phyloP scores from a whole-genome alignment of 2,797 vertebrate species.

The Hippocampus kuda region DNA sequence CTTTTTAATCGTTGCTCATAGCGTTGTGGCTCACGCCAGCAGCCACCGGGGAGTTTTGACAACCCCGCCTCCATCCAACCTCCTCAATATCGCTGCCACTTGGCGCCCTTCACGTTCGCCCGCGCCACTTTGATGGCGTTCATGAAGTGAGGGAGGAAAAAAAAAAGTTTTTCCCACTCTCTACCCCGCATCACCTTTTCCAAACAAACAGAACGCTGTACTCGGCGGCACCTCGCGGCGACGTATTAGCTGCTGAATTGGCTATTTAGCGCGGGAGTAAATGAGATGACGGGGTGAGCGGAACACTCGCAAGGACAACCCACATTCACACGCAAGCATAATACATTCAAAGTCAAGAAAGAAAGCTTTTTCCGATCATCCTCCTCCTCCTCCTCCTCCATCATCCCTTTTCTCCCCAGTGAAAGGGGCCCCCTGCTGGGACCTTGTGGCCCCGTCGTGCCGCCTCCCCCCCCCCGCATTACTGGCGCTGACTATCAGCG shows the following conservation, averaged over 20 bases:
- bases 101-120: conserved; percentile 6
- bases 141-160: not conserved
- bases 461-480: conserved; percentile 16
- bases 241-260: conserved; percentile 51
- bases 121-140: not conserved
- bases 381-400: not conserved
- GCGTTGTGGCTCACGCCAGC: conserved; percentile 38
- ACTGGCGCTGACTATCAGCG: conserved; percentile 27
- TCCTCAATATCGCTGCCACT: conserved; percentile 20
- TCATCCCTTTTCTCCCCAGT: not conserved
- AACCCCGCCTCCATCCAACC: conserved; percentile 10
- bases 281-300: conserved; percentile 41
- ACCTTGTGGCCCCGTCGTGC: conserved; percentile 8
- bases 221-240: conserved; percentile 37
- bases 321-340: conserved; percentile 2
- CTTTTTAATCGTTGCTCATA: conserved; percentile 62
- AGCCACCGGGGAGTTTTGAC: conserved; percentile 12
- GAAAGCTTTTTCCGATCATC: conserved; percentile 4
- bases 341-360: not conserved
- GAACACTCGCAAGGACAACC: conserved; percentile 27
- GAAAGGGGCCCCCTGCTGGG: conserved; percentile 31
- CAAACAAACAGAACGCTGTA: conserved; percentile 40
- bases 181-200: conserved; percentile 23
- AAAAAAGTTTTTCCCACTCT: not conserved
- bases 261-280: conserved; percentile 53